phyloP scores from a whole-genome alignment of 2,888 invertebrate genomes.

The Rhodophaea formosa region DNA sequence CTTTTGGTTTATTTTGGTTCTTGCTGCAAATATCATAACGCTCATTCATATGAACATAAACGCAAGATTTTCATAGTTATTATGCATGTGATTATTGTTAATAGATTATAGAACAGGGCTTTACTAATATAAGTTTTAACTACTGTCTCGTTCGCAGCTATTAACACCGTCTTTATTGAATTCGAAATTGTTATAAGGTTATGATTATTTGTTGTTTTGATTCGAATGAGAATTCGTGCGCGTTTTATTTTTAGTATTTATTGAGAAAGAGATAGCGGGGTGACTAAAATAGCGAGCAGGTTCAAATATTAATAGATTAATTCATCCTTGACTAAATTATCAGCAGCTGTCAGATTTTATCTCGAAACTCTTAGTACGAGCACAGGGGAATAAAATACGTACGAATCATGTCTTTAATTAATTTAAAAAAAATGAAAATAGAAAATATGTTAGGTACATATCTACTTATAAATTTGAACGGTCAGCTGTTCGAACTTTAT shows the following conservation, averaged over 20 bases:
- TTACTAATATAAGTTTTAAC: slow-evolving; percentile 56
- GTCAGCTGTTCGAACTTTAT: too few relatives aligned
- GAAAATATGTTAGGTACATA: too few relatives aligned
- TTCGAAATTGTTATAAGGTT: slow-evolving; percentile 41
- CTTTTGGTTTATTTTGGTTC: slow-evolving; percentile 76
- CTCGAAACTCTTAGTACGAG: too few relatives aligned
- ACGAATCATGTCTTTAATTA: too few relatives aligned
- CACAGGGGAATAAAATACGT: too few relatives aligned
- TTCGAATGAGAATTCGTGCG: not conserved
- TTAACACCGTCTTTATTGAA: slow-evolving; percentile 56
- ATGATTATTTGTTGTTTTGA: not conserved
- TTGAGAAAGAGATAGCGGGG: not conserved
- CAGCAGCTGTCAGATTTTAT: not conserved
- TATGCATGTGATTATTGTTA: slow-evolving; percentile 51
- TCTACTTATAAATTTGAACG: too few relatives aligned
- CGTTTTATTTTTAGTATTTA: not conserved
- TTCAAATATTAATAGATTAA: not conserved
- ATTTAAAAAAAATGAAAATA: too few relatives aligned
- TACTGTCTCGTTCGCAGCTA: slow-evolving; percentile 44
- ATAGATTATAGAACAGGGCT: slow-evolving; percentile 53
- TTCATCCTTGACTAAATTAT: not conserved
- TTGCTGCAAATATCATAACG: slow-evolving; percentile 76
- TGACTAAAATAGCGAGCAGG: not conserved
- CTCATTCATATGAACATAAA: slow-evolving; percentile 55
- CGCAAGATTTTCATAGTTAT: slow-evolving; percentile 53